Evolutionary conservation across 2,888 invertebrate genomes (phyloP).

Genomic region (Dilophus febrilis): DNA sequence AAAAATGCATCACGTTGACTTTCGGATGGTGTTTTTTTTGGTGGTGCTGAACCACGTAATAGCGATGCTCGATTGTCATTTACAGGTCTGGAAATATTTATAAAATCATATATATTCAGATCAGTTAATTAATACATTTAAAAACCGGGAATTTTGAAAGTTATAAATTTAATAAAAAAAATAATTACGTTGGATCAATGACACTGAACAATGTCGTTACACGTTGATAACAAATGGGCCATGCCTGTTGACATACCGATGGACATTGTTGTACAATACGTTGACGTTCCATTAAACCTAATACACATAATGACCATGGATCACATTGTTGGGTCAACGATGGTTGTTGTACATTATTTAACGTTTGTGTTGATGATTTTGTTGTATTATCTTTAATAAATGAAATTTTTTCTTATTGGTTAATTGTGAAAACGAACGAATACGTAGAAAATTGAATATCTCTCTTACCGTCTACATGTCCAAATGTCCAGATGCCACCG

Average conservation of each 20-base stretch:
- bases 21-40: conserved; percentile 82
- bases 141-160: conserved; percentile 5
- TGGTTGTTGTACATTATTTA: conserved; percentile 26
- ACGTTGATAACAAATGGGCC: conserved; percentile 88
- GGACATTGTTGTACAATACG: conserved; percentile 70
- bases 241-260: conserved; percentile 74
- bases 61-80: conserved; percentile 93
- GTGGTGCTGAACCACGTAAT: conserved; percentile 69
- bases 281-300: conserved; percentile 74
- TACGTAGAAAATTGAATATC: too few species aligned
- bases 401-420: conserved; percentile 4
- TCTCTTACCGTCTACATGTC: conserved; percentile 31
- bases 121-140: not conserved
- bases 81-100: conserved; percentile 52
- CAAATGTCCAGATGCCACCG: conserved; percentile 75
- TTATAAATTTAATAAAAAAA: conserved; percentile 3
- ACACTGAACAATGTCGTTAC: conserved; percentile 82
- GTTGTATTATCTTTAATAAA: conserved; percentile 19
- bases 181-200: conserved; percentile 79
- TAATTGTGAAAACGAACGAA: not conserved
- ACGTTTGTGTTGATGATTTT: conserved; percentile 26
- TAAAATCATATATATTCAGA: too few species aligned
- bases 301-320: conserved; percentile 82
- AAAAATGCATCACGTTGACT: conserved; percentile 71
- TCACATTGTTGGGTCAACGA: conserved; percentile 39